Conservation (phyloP, 2,888 invertebrate species). For the Chalcis sispes region DNA sequence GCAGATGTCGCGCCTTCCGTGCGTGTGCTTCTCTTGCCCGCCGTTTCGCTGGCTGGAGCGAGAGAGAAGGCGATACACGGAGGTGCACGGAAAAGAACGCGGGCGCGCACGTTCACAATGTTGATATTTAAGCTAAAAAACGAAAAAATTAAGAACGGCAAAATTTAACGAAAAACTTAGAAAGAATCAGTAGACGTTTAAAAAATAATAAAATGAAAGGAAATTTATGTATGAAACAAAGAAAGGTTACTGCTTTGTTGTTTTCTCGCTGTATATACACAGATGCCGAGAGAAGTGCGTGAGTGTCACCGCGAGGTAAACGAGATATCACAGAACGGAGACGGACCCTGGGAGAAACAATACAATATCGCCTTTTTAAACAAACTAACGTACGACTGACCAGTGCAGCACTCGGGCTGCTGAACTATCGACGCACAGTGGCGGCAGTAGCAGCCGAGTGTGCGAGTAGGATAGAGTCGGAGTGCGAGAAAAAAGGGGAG, state of each 20-base stretch:
- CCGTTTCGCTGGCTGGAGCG: not conserved
- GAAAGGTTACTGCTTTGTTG: not conserved
- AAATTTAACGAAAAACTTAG: not conserved
- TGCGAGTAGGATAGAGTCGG: conserved; percentile 11
- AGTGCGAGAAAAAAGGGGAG: conserved; percentile 57
- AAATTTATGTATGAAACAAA: not conserved
- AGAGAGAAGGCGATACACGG: conserved; percentile 20
- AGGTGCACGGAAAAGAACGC: not conserved
- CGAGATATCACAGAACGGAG: not conserved
- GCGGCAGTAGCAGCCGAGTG: conserved; percentile 32
- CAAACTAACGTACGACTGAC: conserved; percentile 28
- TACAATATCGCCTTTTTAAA: conserved; percentile 27
- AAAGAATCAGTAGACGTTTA: not conserved
- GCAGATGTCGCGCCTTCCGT: conserved; percentile 37
- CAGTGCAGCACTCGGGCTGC: conserved; percentile 10
- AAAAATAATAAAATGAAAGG: not conserved
- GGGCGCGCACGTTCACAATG: not conserved
- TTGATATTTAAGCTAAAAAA: not conserved
- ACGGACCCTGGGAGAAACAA: not conserved
- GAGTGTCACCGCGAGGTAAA: not conserved
- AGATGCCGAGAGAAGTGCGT: no score
- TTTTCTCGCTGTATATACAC: not conserved
- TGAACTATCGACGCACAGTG: conserved; percentile 46
- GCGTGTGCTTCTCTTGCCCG: not conserved
- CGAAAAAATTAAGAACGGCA: not conserved